Conservation (phyloP, 2,797 vertebrate species). For the Huso huso region DNA sequence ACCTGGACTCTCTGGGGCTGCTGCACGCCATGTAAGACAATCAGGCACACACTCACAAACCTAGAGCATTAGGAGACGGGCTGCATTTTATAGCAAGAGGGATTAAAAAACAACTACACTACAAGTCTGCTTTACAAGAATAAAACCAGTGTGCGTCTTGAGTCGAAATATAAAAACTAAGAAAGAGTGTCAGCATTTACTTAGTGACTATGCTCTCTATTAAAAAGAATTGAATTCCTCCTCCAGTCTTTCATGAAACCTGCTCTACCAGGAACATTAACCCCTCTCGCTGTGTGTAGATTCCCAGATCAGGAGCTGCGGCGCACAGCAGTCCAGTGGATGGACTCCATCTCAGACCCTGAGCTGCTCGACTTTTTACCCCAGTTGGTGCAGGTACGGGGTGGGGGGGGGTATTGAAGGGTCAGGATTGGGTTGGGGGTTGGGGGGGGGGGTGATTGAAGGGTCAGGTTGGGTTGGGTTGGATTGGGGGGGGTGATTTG, state of each 20-base stretch:
- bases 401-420: background rate
- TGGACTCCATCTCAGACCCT: constrained; percentile 82
- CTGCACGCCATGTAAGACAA: constrained; percentile 79
- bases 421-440: background rate
- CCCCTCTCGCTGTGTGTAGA: constrained; percentile 40
- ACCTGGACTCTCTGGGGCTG: constrained; percentile 85
- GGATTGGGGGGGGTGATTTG: background rate
- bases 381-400: constrained; percentile 83
- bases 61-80: background rate
- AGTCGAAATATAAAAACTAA: too few species aligned
- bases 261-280: background rate
- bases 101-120: too few species aligned
- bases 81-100: background rate
- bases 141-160: too few species aligned
- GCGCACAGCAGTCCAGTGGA: constrained; percentile 86
- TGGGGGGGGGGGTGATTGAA: background rate
- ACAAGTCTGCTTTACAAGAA: too few species aligned
- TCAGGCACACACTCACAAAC: background rate
- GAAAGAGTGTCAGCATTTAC: too few species aligned
- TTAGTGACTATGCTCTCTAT: too few species aligned
- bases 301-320: constrained; percentile 92
- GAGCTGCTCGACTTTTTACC: constrained; percentile 94
- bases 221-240: background rate
- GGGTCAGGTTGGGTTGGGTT: background rate
- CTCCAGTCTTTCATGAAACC: background rate